Evolutionary conservation across 2,888 invertebrate genomes (phyloP), one percentile per base, ranked within the genome.

Genomic region (Chymomyza procnemis): DNA sequence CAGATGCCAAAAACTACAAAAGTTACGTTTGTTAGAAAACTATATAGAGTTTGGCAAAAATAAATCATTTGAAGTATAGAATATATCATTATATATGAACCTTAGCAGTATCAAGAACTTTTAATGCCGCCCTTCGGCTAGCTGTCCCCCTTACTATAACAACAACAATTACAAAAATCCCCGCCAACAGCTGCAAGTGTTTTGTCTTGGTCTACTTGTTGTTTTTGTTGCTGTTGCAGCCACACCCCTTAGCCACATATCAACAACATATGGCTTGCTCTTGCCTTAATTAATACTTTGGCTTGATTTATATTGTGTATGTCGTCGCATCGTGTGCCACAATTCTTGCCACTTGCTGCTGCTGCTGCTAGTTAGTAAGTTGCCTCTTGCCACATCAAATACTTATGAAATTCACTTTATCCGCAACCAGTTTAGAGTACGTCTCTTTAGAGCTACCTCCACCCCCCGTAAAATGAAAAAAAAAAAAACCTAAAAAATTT

Each of bases 141-240:
- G 26, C 26, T 26, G 26, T 8, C 26, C 26, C 26, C 26, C 6
- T 54, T 21, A 62, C 69, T 41, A 57, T 59, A 58, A 62, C 57
- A 55, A 48, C 56, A 22, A 50, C 55, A n/a, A 30, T 54, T 61
- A 59, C 30, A 64, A 61, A 41, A 19, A 16, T n/a, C 26, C 59
- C 66, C 50, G 52, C 1, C 68, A 76, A 80, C 85, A 85, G 80
- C 85, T 83, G 81, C 81, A 81, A 85, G 85, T 85, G 85, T 82
- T 76, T 78, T 67, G 68, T 63, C 64, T 56, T 68, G 60, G 19
- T 19, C 58, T 67, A 61, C 72, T 58, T 41, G 12, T 41, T 41
- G 34, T 41, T 41, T 41, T 41, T 41, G 34, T 41, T 41, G 30
- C 6, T 30, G 34, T 34, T 2, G 8, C 12, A 12, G 19, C 54